Evolutionary conservation across 2,797 vertebrate genomes (phyloP), one percentile per base, ranked within the genome.

Genomic region (Bradypodion ventrale): DNA sequence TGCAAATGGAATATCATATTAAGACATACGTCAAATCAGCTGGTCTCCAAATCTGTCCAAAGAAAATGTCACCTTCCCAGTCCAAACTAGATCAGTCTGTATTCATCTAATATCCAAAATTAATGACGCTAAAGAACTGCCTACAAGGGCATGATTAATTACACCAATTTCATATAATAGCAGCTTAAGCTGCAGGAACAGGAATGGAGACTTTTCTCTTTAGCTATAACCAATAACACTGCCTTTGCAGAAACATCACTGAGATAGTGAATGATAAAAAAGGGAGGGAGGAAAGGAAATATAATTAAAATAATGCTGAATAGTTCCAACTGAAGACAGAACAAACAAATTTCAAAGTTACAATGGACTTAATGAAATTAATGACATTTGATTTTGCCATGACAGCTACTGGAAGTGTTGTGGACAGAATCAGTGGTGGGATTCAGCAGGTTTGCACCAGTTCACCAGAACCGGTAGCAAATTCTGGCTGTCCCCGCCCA

Each of bases 161-260:
- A 12, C 15, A 27, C 27, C 12, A 56, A 12, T 23, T 40, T 35
- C 63, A 49, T 13, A 29, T 12, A 90, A 80, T 6, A 10, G 27
- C 56, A 60, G 77, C 78, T 74, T 79, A 3, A 89, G 80, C 12
- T 72, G 77, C 77, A 75, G 29, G 27, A n/a, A 65, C 83, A 27
- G 7, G 83, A 72, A 37, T 49, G 13, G 1, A 29, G 40, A 72
- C 4, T 42, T 42, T 88, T 76, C 25, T 85, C 83, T 19, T 80
- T 27, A 44, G 7, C 59, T 7, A 46, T 27, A 65, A 80, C 49
- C 75, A 21, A 75, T 6, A 72, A 12, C 32, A 29, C 62, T 65
- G 62, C 62, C 25, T n/a, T 65, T n/a, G 25, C 25, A n/a, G 25
- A 65, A 65, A 65, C 9, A 4, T 29, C 27, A 32, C 62, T 65